phyloP scores from a whole-genome alignment of 1,140 invertebrate genomes.

The Lucilia cuprina region DNA sequence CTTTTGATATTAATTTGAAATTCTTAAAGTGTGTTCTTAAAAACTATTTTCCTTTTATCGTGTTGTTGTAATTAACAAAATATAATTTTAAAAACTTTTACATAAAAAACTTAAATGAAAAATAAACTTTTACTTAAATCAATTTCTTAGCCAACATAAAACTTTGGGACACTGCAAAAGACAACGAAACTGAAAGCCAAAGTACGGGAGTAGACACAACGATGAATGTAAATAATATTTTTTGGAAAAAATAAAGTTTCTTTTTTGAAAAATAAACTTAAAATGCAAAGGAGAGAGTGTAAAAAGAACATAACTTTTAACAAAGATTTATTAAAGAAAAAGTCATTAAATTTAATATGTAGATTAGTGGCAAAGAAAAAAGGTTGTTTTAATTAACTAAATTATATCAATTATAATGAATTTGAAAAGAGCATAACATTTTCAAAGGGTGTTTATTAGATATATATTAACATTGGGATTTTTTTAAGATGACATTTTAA shows the following conservation, averaged over 20 bases:
- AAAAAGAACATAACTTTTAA: too few species aligned
- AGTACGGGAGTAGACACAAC: neutral
- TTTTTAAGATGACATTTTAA: too few species aligned
- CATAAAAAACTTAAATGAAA: neutral
- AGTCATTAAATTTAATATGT: too few species aligned
- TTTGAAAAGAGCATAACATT: too few species aligned
- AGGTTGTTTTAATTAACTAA: too few species aligned
- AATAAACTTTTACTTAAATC: neutral
- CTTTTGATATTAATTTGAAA: neutral
- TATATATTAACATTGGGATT: too few species aligned
- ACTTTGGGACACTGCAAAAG: neutral
- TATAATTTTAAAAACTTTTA: neutral
- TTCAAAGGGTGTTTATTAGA: too few species aligned
- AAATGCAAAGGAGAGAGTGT: too few species aligned
- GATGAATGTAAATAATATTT: slow-evolving; percentile 3
- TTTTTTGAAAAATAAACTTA: neutral
- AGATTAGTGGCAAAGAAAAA: too few species aligned
- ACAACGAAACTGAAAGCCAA: neutral
- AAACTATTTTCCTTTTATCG: neutral
- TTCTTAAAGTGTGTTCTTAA: neutral
- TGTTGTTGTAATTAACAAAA: neutral
- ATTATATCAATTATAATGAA: too few species aligned
- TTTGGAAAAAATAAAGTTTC: neutral
- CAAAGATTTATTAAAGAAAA: too few species aligned
- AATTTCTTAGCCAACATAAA: neutral